Base-by-base conservation (phyloP, 2,888 invertebrate genomes). In the Heliothis peltigera region DNA sequence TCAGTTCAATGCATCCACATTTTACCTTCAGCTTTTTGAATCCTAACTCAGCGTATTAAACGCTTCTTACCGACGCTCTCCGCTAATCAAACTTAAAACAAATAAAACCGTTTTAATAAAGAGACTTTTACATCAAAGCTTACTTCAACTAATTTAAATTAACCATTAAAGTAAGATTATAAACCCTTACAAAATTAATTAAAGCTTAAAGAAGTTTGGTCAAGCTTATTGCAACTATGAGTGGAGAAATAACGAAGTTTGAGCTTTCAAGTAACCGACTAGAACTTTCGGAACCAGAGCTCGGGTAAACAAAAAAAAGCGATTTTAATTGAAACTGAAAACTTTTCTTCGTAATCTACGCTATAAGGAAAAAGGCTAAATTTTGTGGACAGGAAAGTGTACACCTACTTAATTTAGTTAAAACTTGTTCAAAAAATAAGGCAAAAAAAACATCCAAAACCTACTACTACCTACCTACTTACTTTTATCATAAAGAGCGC, bases 171-270 rank as follows among this genome's bases (percentile, higher is more conserved):
- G 61, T 65, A 60, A 60, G 70, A 75, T 81, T 77, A 77, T 69
- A 75, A 75, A 72, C 75, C 70, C 70, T 73, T 73, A 71, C 71
- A 83, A 82, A 85, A 85, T 87, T 86, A 84, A 87, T 86, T 83
- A 84, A 84, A 82, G 82, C 82, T 85, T 86, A 76, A 82, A 84
- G 82, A 83, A 87, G 85, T 87, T 87, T 46, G 82, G 80, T 79
- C 78, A 76, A 82, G 77, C 86, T 85, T 86, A 85, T 85, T 84
- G 84, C 86, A 83, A 88, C 86, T 88, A 87, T 82, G 84, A 88
- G 73, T 64, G 56, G 85, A 76, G 70, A 79, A 82, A 84, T 77
- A 81, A 80, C 76, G 57, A 88, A 87, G 84, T 87, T 86, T 81
- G 59, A 79, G 64, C 62, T 61, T 78, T 79, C 73, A 80, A 82